These are phyloP conservation scores for Euura saliciscinereae DNA, from an alignment of 1,140 invertebrate species.

Conservation along the genomic window DNA sequence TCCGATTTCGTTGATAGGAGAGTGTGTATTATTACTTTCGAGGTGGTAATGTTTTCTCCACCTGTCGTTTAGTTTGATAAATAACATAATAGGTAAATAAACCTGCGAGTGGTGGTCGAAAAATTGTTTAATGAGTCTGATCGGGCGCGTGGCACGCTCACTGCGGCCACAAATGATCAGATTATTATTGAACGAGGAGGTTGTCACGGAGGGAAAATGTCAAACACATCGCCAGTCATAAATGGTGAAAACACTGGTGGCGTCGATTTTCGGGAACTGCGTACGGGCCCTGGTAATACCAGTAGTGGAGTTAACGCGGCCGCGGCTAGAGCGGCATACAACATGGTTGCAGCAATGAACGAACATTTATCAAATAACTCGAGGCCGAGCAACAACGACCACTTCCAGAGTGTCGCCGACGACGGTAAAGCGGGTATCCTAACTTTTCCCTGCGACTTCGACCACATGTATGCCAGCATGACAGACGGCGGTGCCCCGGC, in stretches of 20 bases:
- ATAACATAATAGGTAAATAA: not conserved
- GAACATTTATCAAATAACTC: slow-evolving; percentile 53
- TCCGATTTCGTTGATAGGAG: slow-evolving; percentile 15
- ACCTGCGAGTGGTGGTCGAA: not conserved
- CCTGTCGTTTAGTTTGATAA: not conserved
- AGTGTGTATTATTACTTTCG: not conserved
- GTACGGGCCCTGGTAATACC: slow-evolving; percentile 17
- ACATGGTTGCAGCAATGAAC: slow-evolving; percentile 61
- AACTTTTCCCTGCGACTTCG: slow-evolving; percentile 59
- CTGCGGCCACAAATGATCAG: slow-evolving; percentile 35
- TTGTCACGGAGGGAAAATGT: slow-evolving; percentile 37
- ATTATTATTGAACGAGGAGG: slow-evolving; percentile 25
- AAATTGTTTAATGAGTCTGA: slow-evolving; percentile 38
- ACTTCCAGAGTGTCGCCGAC: slow-evolving; percentile 28
- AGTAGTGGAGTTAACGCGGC: slow-evolving; percentile 9
- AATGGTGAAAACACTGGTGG: slow-evolving; percentile 39
- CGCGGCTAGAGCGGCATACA: slow-evolving; percentile 34
- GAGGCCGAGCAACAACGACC: slow-evolving; percentile 43
- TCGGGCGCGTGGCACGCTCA: slow-evolving; percentile 41
- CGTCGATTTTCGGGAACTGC: slow-evolving; percentile 30
- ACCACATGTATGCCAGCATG: slow-evolving; percentile 65
- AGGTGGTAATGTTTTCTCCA: not conserved
- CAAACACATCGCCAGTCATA: slow-evolving; percentile 40
- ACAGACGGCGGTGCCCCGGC: slow-evolving; percentile 48
- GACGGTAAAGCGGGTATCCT: slow-evolving; percentile 49